Conservation (phyloP, 2,888 invertebrate genomes). For the Limulus polyphemus region DNA sequence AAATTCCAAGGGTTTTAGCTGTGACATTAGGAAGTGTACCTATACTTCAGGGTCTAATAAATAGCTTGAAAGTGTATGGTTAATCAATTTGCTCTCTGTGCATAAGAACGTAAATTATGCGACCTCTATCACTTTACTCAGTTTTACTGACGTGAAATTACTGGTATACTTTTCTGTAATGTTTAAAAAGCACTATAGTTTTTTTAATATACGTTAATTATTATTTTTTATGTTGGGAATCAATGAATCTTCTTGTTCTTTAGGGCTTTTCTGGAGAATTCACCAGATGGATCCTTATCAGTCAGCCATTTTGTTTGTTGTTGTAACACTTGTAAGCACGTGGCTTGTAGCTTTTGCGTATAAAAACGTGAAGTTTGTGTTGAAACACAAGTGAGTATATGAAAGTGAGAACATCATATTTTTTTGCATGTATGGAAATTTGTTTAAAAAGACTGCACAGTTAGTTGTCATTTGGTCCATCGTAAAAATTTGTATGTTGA, state of each 20-base stretch:
- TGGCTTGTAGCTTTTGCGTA: conserved; percentile 91
- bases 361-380: conserved; percentile 91
- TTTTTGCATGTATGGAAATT: no score
- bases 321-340: conserved; percentile 75
- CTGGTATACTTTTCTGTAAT: background rate
- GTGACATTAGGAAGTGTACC: no score
- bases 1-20: no score
- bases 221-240: background rate
- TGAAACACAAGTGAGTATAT: conserved; percentile 71
- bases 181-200: background rate
- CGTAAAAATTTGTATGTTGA: no score
- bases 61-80: no score
- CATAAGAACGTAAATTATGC: no score
- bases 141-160: background rate
- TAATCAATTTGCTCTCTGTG: no score
- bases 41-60: no score
- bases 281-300: conserved; percentile 87
- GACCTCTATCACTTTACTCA: background rate
- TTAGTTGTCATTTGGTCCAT: no score
- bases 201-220: background rate
- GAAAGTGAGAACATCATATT: no score
- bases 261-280: conserved; percentile 97
- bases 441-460: no score
- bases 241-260: conserved; percentile 26
- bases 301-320: conserved; percentile 67